phyloP scores from a whole-genome alignment of 2,113 vertebrate genomes.

The Sigmodon hispidus region DNA sequence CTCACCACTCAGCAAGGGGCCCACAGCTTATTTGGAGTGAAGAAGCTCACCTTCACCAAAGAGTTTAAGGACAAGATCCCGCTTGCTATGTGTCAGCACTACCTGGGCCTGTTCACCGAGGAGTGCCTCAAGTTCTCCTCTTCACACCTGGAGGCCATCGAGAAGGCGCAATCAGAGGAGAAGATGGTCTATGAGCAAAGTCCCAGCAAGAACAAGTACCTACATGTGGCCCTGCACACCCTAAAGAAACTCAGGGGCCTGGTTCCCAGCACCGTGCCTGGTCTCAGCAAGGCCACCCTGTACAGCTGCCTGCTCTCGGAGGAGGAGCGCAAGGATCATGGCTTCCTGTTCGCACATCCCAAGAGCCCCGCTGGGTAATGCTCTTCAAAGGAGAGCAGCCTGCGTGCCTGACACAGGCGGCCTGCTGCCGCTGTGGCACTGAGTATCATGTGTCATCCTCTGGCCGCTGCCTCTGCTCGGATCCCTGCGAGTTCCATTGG shows the following conservation, averaged over 20 bases:
- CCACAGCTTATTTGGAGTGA: slow-evolving; percentile 85
- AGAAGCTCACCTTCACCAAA: slow-evolving; percentile 92
- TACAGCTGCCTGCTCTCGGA: slow-evolving; percentile 92
- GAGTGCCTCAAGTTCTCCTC: slow-evolving; percentile 93
- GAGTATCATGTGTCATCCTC: slow-evolving; percentile 91
- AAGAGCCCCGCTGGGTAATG: slow-evolving; percentile 87
- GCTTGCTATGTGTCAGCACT: slow-evolving; percentile 93
- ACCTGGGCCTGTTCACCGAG: slow-evolving; percentile 94
- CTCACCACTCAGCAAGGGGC: background rate
- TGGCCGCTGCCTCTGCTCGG: slow-evolving; percentile 90
- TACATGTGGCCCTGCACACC: slow-evolving; percentile 93
- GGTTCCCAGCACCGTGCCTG: slow-evolving; percentile 77
- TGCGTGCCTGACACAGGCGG: slow-evolving; percentile 82
- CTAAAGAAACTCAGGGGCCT: slow-evolving; percentile 92
- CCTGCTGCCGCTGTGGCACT: slow-evolving; percentile 94
- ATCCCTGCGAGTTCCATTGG: slow-evolving; percentile 95
- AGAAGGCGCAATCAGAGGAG: slow-evolving; percentile 93
- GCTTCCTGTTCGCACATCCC: slow-evolving; percentile 92
- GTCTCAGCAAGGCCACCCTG: slow-evolving; percentile 83
- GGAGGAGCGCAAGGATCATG: slow-evolving; percentile 92
- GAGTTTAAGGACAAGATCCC: slow-evolving; percentile 94
- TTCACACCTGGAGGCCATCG: slow-evolving; percentile 87
- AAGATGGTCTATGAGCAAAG: slow-evolving; percentile 93
- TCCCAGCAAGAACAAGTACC: slow-evolving; percentile 93
- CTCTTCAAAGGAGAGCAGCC: slow-evolving; percentile 79